Evolutionary conservation across 2,113 vertebrate species (phyloP), one percentile per base, ranked within the genome.

Genomic region (Athene noctua): DNA sequence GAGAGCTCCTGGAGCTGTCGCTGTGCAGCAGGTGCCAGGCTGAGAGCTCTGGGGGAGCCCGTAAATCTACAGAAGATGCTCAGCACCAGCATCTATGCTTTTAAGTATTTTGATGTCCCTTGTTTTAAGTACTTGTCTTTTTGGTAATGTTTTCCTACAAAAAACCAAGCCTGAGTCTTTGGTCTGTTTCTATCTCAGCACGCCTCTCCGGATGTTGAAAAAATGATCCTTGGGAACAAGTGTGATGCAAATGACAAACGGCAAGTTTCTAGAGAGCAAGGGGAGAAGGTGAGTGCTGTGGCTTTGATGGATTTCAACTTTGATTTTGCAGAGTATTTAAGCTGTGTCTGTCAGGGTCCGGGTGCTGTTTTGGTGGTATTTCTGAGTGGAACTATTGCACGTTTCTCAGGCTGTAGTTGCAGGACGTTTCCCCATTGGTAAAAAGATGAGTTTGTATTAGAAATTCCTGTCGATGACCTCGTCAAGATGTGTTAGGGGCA

Each of bases 191-290:
- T 87, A 3, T 94, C 80, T 18, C 90, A 99, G 99, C 99, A 99
- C 21, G 99, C 99, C 18, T 99, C 99, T 26, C 98, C 99, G 2
- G 99, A 99, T 12, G 99, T 99, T 6, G 99, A 99, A 87, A 99
- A 99, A 97, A 99, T 99, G 99, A 99, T 99, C 80, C 98, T 99
- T 12, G 99, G 99, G 18, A 99, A 99, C 96, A 99, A 99, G 94
- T 99, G 99, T 71, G 99, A 99, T 29, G 99, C 99, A 72, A 99
- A 99, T 3, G 99, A 99, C 96, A 99, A 99, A 97, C 98, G 99
- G 83, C 99, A 99, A 91, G 99, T 99, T 34, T 99, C 99, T 67
- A 99, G 98, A 97, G 99, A 99, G 52, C 98, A 99, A 42, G 99
- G 99, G 65, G 99, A 99, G 91, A 99, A 99, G 98, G 99, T 99